These are phyloP conservation scores for Lepidonotus clava DNA, from an alignment of 2,888 invertebrate species.

Conservation along the genomic window DNA sequence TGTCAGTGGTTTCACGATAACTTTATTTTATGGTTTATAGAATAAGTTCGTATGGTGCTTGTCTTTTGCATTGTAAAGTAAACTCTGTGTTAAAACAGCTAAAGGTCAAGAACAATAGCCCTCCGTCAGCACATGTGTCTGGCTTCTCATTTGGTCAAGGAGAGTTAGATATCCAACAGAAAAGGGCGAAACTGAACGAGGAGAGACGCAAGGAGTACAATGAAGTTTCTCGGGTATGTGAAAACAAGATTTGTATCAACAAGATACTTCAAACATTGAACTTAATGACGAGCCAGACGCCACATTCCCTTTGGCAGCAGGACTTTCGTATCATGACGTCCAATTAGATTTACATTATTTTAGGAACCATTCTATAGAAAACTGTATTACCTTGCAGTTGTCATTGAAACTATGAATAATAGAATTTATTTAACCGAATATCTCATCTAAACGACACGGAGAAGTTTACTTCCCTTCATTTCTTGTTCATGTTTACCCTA, in stretches of 20 bases:
- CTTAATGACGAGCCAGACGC: not conserved
- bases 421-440: too few species aligned
- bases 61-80: too few species aligned
- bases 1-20: too few species aligned
- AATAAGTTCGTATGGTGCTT: too few species aligned
- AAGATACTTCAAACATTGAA: too few species aligned
- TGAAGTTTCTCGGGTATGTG: constrained; percentile 1
- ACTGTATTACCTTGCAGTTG: not conserved
- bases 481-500: too few species aligned
- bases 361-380: too few species aligned
- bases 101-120: not conserved
- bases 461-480: too few species aligned
- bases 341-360: not conserved
- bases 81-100: too few species aligned
- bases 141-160: constrained; percentile 13
- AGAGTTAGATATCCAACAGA: constrained; percentile 18
- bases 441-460: too few species aligned
- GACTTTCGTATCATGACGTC: not conserved
- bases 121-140: not conserved
- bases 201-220: not conserved
- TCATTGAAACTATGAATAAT: not conserved
- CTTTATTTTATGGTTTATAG: too few species aligned
- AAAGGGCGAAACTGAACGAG: not conserved
- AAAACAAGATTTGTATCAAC: not conserved
- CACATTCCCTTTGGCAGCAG: not conserved